phyloP scores from a whole-genome alignment of 2,888 invertebrate species.

The Xestoiulus laeticollis region DNA sequence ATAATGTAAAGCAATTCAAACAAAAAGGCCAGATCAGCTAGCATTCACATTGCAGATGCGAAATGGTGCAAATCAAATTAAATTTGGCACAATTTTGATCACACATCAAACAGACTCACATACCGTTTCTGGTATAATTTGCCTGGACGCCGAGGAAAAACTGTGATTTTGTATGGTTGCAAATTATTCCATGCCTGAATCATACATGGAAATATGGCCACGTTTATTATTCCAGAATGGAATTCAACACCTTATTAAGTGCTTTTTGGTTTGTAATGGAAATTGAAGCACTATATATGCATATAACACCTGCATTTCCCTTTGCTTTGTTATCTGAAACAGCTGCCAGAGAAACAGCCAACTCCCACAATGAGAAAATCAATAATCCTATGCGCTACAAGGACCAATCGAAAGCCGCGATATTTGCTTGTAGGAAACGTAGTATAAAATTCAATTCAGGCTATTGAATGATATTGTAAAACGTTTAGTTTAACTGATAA shows the following conservation, averaged over 20 bases:
- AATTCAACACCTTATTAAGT: not conserved
- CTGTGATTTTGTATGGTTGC: not conserved
- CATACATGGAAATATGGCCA: not conserved
- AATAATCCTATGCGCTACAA: not conserved
- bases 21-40: not conserved
- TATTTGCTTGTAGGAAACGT: not conserved
- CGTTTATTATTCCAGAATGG: not conserved
- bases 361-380: not conserved
- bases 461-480: no score
- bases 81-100: not conserved
- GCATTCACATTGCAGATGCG: not conserved
- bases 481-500: no score
- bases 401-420: not conserved
- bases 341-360: not conserved
- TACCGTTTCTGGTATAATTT: not conserved
- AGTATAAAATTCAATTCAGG: not conserved
- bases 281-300: not conserved
- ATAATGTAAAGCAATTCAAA: no score
- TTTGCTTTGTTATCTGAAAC: slow-evolving; percentile 9
- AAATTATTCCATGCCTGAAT: slow-evolving; percentile 1
- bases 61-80: not conserved
- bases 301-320: slow-evolving; percentile 5
- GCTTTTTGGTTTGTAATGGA: not conserved
- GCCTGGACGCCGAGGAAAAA: not conserved
- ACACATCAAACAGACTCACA: not conserved